phyloP scores from a whole-genome alignment of 2,888 invertebrate genomes.

The Rhingia rostrata region DNA sequence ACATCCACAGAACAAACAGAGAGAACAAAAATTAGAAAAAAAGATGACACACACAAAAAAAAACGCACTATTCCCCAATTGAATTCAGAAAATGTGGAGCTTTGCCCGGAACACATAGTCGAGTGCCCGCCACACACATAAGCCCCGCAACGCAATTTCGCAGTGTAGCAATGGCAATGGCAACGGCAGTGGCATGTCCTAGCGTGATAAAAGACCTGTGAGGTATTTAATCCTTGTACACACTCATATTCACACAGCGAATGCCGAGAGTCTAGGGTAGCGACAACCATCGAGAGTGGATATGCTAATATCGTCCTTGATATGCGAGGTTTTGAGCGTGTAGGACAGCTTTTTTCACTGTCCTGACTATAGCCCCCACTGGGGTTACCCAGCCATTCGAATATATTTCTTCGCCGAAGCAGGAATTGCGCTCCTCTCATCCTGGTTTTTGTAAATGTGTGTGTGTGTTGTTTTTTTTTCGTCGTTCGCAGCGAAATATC shows the following conservation, averaged over 20 bases:
- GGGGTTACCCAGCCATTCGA: conserved; percentile 46
- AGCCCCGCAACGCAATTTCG: conserved; percentile 48
- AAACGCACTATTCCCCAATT: conserved; percentile 67
- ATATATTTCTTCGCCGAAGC: conserved; percentile 61
- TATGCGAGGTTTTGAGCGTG: conserved; percentile 69
- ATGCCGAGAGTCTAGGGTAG: neutral
- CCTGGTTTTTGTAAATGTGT: conserved; percentile 3
- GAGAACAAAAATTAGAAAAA: conserved; percentile 3
- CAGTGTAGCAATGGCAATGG: conserved; percentile 45
- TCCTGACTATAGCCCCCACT: conserved; percentile 23
- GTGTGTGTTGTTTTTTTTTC: neutral
- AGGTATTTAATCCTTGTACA: conserved; percentile 71
- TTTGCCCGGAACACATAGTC: conserved; percentile 48
- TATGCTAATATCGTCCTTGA: conserved; percentile 74
- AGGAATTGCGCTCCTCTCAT: conserved; percentile 62
- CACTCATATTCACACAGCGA: neutral
- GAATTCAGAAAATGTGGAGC: conserved; percentile 60
- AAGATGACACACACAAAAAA: conserved; percentile 10
- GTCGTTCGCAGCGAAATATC: conserved; percentile 8
- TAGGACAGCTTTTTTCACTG: conserved; percentile 57
- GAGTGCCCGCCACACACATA: conserved; percentile 29
- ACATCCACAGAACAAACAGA: conserved; percentile 41
- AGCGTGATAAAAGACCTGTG: conserved; percentile 73
- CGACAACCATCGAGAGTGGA: conserved; percentile 62
- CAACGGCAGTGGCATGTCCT: conserved; percentile 70